These are phyloP conservation scores for Melanotaenia nigrans DNA, from an alignment of 2,797 vertebrate genomes.

Conservation along the genomic window DNA sequence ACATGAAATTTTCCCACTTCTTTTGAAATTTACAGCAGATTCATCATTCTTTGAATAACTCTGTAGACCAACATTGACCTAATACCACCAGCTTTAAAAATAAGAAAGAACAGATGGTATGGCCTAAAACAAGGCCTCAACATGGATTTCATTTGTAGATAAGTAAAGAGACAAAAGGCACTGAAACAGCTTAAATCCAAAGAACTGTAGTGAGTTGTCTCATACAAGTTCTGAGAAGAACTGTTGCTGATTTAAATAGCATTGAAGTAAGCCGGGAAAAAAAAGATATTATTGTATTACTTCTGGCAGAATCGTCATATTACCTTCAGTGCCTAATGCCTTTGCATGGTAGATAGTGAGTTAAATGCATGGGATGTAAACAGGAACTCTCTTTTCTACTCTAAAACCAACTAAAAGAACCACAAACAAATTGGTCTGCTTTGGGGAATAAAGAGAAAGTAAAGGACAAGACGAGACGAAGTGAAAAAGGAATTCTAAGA, in stretches of 20 bases:
- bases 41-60: neutral
- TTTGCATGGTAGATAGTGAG: slow-evolving; percentile 1
- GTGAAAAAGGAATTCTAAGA: slow-evolving; percentile 43
- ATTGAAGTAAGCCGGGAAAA: neutral
- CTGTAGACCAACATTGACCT: neutral
- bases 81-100: neutral
- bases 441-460: slow-evolving; percentile 34
- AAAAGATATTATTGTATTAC: neutral
- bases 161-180: neutral
- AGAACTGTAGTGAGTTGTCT: neutral
- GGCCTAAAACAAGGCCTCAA: neutral
- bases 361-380: slow-evolving; percentile 45
- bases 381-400: slow-evolving; percentile 32
- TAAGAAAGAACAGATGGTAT: neutral
- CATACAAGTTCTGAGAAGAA: neutral
- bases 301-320: neutral
- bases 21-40: neutral
- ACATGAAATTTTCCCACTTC: neutral
- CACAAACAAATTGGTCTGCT: slow-evolving; percentile 48
- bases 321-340: slow-evolving; percentile 9
- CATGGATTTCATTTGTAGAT: neutral
- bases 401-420: slow-evolving; percentile 26
- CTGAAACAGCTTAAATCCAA: neutral
- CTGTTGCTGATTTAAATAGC: neutral
- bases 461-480: slow-evolving; percentile 38